phyloP scores from a whole-genome alignment of 2,113 vertebrate genomes.

The Corythoichthys haematopterus region DNA sequence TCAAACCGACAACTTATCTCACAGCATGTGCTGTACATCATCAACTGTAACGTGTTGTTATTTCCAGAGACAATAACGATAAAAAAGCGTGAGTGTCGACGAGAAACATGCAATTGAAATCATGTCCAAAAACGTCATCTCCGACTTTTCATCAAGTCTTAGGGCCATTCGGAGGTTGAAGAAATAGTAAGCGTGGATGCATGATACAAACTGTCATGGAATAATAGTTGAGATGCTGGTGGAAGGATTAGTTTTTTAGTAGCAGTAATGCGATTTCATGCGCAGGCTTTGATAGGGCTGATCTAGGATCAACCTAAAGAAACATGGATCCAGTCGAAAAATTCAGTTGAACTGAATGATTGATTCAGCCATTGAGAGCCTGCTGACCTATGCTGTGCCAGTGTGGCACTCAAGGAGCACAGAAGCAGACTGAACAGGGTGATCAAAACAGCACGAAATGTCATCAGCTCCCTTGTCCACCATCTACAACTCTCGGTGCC shows the following conservation, averaged over 20 bases:
- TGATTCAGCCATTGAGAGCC: too few species aligned
- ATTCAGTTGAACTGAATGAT: neutral
- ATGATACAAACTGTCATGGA: neutral
- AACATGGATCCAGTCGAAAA: neutral
- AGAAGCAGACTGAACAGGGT: too few species aligned
- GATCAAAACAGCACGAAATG: too few species aligned
- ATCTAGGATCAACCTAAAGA: slow-evolving; percentile 31
- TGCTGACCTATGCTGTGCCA: too few species aligned
- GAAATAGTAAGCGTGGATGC: neutral
- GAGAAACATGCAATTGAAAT: neutral
- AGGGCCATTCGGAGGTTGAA: neutral
- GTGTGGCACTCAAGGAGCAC: too few species aligned
- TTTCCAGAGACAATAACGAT: too few species aligned
- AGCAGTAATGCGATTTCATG: slow-evolving; percentile 27
- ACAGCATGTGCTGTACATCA: too few species aligned
- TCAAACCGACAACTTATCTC: too few species aligned
- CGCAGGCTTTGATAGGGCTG: slow-evolving; percentile 28
- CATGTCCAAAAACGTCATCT: neutral
- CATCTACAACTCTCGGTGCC: too few species aligned
- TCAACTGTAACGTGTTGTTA: too few species aligned
- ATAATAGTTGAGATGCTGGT: slow-evolving; percentile 1
- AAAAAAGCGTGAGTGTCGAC: neutral
- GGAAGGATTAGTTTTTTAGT: slow-evolving; percentile 8
- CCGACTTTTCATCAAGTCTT: neutral
- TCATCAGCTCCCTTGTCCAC: too few species aligned